These are phyloP conservation scores for Erynnis tages DNA, from an alignment of 2,888 invertebrate genomes.

Conservation along the genomic window DNA sequence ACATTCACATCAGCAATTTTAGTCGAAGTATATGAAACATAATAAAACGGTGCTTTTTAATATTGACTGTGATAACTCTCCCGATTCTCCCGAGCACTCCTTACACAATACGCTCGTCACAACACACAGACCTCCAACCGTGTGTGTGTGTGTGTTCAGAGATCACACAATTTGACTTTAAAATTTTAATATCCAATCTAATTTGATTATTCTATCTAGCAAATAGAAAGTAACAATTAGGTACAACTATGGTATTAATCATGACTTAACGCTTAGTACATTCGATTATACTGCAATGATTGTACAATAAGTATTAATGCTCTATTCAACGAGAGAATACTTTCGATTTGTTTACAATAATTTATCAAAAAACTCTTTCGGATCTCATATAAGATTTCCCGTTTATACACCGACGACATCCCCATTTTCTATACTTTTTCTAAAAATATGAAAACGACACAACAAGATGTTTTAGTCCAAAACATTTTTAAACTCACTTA, in stretches of 20 bases:
- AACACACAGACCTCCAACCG: slow-evolving; percentile 44
- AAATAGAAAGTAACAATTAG: slow-evolving; percentile 81
- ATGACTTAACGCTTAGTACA: slow-evolving; percentile 62
- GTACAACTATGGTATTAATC: slow-evolving; percentile 69
- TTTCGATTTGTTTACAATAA: slow-evolving; percentile 63
- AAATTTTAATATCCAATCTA: slow-evolving; percentile 71
- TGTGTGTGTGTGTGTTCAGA: slow-evolving; percentile 45
- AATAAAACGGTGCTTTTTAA: slow-evolving; percentile 52
- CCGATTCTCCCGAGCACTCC: slow-evolving; percentile 1
- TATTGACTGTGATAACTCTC: slow-evolving; percentile 39
- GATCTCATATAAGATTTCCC: slow-evolving; percentile 53
- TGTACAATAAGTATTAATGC: slow-evolving; percentile 68
- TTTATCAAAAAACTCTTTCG: slow-evolving; percentile 64
- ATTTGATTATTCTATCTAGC: slow-evolving; percentile 81
- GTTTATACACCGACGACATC: slow-evolving; percentile 63
- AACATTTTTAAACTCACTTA: slow-evolving; percentile 65
- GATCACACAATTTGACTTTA: slow-evolving; percentile 65
- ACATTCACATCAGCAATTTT: slow-evolving; percentile 52
- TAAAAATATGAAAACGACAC: slow-evolving; percentile 78
- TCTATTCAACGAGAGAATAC: slow-evolving; percentile 69
- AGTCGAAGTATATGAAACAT: slow-evolving; percentile 49
- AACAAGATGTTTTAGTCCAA: slow-evolving; percentile 68
- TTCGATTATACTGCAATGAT: slow-evolving; percentile 68
- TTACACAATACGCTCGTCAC: slow-evolving; percentile 33
- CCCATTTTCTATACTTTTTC: slow-evolving; percentile 64